Conservation (phyloP, 2,113 vertebrate species). For the Labrus mixtus region DNA sequence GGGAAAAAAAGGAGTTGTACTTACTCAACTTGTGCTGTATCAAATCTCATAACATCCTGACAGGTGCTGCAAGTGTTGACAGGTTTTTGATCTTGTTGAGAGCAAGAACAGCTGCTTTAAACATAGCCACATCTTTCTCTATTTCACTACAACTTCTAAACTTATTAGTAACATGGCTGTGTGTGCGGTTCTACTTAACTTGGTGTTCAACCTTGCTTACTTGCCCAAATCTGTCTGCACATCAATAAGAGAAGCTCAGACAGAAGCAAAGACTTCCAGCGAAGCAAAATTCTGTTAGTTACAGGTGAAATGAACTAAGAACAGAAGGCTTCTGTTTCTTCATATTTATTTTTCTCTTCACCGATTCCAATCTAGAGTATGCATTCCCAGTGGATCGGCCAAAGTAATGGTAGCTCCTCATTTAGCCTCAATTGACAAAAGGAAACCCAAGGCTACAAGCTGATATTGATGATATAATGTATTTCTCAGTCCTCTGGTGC, state of each 20-base stretch:
- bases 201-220: constrained; percentile 41
- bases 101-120: constrained; percentile 40
- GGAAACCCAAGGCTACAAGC: constrained; percentile 28
- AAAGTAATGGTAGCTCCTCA: constrained; percentile 27
- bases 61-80: constrained; percentile 37
- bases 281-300: constrained; percentile 28
- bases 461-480: constrained; percentile 40
- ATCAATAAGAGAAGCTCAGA: constrained; percentile 50
- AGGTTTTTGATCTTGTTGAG: constrained; percentile 56
- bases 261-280: constrained; percentile 29
- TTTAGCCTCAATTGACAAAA: constrained; percentile 53
- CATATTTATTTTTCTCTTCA: constrained; percentile 12
- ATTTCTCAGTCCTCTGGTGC: constrained; percentile 23
- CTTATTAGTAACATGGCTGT: constrained; percentile 22
- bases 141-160: constrained; percentile 22
- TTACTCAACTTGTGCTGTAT: constrained; percentile 47
- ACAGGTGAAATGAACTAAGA: constrained; percentile 36
- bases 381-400: constrained; percentile 13
- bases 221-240: constrained; percentile 26
- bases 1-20: constrained; percentile 50
- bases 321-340: constrained; percentile 9
- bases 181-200: constrained; percentile 17
- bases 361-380: constrained; percentile 28
- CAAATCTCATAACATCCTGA: constrained; percentile 53
- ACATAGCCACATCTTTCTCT: constrained; percentile 25